Conservation (phyloP, 2,888 invertebrate species). For the Empis livida region DNA sequence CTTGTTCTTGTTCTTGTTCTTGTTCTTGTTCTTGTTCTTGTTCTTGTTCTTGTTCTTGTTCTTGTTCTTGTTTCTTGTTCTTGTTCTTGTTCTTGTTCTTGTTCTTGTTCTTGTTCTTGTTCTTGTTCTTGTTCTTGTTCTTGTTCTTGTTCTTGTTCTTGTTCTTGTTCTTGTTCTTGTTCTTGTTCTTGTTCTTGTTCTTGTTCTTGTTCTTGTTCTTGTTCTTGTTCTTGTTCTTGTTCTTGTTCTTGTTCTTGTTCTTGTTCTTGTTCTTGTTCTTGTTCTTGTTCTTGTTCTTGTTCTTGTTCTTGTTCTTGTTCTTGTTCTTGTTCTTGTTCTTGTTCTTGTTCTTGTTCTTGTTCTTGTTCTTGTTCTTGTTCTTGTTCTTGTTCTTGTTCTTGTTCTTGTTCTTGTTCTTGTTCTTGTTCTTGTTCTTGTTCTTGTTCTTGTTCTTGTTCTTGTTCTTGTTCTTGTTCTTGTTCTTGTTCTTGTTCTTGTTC, state of each 20-base stretch:
- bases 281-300: not conserved
- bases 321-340: not conserved
- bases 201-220: not conserved
- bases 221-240: not conserved
- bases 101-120: not conserved
- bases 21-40: not conserved
- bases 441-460: not conserved
- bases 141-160: not conserved
- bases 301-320: not conserved
- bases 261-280: not conserved
- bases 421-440: not conserved
- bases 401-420: not conserved
- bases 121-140: not conserved
- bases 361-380: not conserved
- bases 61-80: not conserved
- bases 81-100: not conserved
- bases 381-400: not conserved
- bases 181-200: not conserved
- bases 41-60: not conserved
- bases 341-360: not conserved
- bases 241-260: not conserved
- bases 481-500: not conserved
- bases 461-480: not conserved
- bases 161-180: not conserved
- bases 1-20: not conserved